These are phyloP conservation scores for Antennarius maculatus DNA, from an alignment of 2,797 vertebrate species.

Conservation along the genomic window DNA sequence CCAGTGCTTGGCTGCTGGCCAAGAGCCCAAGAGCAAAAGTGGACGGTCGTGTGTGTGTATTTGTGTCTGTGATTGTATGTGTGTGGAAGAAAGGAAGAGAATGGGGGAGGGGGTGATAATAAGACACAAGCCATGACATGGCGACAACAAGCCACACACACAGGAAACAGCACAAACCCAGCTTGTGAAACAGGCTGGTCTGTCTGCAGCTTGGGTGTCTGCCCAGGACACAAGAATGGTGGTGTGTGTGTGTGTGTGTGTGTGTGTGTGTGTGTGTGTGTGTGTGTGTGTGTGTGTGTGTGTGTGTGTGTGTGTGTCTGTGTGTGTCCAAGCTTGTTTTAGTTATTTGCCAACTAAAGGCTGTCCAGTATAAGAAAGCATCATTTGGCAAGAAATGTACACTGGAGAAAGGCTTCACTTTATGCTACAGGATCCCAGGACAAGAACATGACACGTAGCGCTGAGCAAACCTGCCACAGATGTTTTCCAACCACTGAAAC, in stretches of 20 bases:
- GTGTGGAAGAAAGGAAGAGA: slow-evolving; percentile 22
- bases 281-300: too few species aligned
- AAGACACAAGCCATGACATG: slow-evolving; percentile 81
- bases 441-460: too few species aligned
- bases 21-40: slow-evolving; percentile 77
- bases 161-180: slow-evolving; percentile 83
- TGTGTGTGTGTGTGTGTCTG: slow-evolving; percentile 24
- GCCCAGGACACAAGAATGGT: slow-evolving; percentile 66
- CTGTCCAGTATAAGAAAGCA: slow-evolving; percentile 16
- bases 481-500: too few species aligned
- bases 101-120: slow-evolving; percentile 77
- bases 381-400: slow-evolving; percentile 4
- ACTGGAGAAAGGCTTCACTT: neutral
- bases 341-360: slow-evolving; percentile 48
- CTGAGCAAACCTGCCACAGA: neutral
- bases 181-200: slow-evolving; percentile 78
- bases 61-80: slow-evolving; percentile 8
- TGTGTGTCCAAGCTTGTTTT: slow-evolving; percentile 24
- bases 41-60: slow-evolving; percentile 28
- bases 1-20: slow-evolving; percentile 79
- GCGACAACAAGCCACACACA: slow-evolving; percentile 77
- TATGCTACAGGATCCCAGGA: neutral
- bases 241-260: slow-evolving; percentile 6
- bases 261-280: slow-evolving; percentile 14
- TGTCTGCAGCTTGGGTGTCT: slow-evolving; percentile 75